Base-by-base conservation (phyloP, 2,113 vertebrate genomes). In the Rhodinocichla rosea region DNA sequence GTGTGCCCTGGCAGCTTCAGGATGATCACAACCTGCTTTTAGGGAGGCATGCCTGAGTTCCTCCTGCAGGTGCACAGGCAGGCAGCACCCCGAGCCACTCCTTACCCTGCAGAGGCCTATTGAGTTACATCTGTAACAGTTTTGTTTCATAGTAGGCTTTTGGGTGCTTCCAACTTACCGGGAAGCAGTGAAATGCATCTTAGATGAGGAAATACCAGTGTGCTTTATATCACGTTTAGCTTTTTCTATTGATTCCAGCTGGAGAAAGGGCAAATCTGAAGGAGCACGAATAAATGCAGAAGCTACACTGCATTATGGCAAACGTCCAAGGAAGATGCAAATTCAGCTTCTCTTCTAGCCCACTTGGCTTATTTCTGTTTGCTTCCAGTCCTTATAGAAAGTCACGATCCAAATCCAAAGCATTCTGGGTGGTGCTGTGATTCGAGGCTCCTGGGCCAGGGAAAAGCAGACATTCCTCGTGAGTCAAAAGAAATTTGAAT, bases 201-300 rank as follows among this genome's bases (percentile, higher is more conserved):
- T 67, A 30, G 44, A 69, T 90, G 67, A 92, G 86, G 91, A 95
- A 92, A 96, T 95, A 37, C 71, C 80, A 60, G 27, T 49, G 45
- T 86, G 93, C 89, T 87, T 91, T 92, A 22, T 70, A 56, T 82
- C 74, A 52, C 7, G 23, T 88, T 91, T 76, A 68, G 57, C 40
- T 83, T 79, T 87, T 84, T 33, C 62, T 88, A 79, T 91, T 79
- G 82, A 57, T 91, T 95, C 70, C 82, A 94, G 78, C 56, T 94
- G 92, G 47, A 91, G 77, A 92, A 87, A 87, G 44, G 20, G 9
- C 74, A 87, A 78, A 68, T 92, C 87, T 76, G 78, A 87, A 93
- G 37, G 57, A 85, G 39, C 78, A 47, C 50, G 49, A 91, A 78
- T 78, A 79, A 84, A 71, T 83, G 86, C 80, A 78, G 80, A 77